Percentiles rank a stretch among this genome's conserved stretches.
Evolutionary conservation across 2,113 vertebrate species (phyloP).

Genomic region (Recurvirostra avosetta): DNA sequence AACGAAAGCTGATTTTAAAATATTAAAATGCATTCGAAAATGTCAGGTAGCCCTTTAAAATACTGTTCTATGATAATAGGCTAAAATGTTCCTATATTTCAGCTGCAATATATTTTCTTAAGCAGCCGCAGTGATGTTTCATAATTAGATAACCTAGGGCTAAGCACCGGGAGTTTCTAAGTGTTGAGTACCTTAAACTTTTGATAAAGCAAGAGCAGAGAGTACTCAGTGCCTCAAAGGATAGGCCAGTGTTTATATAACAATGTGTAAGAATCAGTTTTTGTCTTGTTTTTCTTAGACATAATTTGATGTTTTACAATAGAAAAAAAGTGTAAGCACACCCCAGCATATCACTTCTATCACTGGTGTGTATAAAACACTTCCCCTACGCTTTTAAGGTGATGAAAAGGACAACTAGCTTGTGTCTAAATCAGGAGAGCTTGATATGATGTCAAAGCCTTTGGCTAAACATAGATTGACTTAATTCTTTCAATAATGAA

Average conservation of each 20-base stretch:
- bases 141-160: background rate
- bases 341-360: background rate
- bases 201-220: background rate
- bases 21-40: background rate
- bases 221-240: background rate
- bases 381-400: slow-evolving; percentile 61
- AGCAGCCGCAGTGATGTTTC: background rate
- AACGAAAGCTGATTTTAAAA: background rate
- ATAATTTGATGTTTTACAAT: slow-evolving; percentile 60
- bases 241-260: background rate
- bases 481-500: slow-evolving; percentile 83
- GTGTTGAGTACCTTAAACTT: background rate
- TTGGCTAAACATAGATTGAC: slow-evolving; percentile 81
- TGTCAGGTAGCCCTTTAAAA: background rate
- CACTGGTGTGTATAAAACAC: slow-evolving; percentile 43
- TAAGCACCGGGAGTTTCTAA: background rate
- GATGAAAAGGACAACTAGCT: slow-evolving; percentile 72
- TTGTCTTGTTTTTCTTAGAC: slow-evolving; percentile 50
- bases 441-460: slow-evolving; percentile 76
- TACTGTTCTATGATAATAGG: background rate
- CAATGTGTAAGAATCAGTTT: background rate
- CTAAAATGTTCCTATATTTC: background rate
- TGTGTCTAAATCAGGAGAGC: slow-evolving; percentile 71
- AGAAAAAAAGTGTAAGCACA: background rate
- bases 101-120: background rate